Percentiles rank a stretch among this genome's conserved stretches.
Evolutionary conservation across 2,888 invertebrate species (phyloP).

Genomic region (Zootermopsis nevadensis): DNA sequence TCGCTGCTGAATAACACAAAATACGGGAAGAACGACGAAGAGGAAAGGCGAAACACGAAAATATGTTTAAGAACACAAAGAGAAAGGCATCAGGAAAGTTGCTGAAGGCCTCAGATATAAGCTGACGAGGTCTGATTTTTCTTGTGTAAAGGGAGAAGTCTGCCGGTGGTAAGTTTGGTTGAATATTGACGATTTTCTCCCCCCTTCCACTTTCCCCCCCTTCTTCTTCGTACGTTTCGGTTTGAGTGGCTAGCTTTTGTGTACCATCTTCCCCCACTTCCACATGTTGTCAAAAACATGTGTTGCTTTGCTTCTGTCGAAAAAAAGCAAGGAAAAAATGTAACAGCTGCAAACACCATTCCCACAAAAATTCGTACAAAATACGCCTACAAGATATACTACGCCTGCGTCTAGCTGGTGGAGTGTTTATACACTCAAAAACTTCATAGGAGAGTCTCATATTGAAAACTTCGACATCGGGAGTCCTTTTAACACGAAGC

Average conservation of each 20-base stretch:
- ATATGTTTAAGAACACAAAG: not conserved
- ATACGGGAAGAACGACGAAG: not conserved
- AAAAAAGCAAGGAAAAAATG: not conserved
- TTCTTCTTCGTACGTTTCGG: slow-evolving; percentile 1
- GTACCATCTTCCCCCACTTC: slow-evolving; percentile 4
- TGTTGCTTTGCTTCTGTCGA: slow-evolving; percentile 15
- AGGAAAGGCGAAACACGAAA: not conserved
- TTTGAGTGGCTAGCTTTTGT: slow-evolving; percentile 17
- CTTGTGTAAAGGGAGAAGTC: not conserved
- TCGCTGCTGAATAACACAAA: not conserved
- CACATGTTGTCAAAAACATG: slow-evolving; percentile 27
- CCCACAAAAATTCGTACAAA: not conserved
- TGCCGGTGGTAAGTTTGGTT: slow-evolving; percentile 11
- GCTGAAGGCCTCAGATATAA: not conserved
- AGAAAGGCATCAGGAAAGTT: not conserved
- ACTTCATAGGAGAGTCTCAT: not conserved
- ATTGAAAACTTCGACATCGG: slow-evolving; percentile 8
- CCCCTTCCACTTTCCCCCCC: not conserved
- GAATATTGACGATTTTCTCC: slow-evolving; percentile 22
- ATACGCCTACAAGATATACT: not conserved
- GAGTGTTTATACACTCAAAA: slow-evolving; percentile 8
- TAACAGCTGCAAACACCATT: slow-evolving; percentile 28
- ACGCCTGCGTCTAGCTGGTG: not conserved
- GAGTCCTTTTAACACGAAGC: not conserved
- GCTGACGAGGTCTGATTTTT: not conserved